Percentiles rank a stretch among this genome's conserved stretches.
phyloP scores from a whole-genome alignment of 1,140 invertebrate species.

The Drosophila ogumai region DNA sequence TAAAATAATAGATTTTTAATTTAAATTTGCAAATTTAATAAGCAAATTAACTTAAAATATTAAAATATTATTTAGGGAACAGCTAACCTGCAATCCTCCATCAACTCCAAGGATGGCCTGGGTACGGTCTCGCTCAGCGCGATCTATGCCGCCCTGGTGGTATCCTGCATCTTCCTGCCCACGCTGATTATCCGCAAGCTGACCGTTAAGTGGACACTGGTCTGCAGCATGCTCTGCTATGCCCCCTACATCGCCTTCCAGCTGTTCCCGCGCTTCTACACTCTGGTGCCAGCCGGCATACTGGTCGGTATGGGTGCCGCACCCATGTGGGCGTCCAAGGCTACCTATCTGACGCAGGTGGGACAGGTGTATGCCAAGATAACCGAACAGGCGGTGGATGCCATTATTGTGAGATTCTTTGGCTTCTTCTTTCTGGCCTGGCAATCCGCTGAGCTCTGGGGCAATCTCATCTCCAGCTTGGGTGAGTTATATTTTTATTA shows the following conservation, averaged over 20 bases:
- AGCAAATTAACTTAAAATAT: background rate
- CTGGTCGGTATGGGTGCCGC: conserved; percentile 95
- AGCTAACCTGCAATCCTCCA: conserved; percentile 94
- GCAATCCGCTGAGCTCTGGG: conserved; percentile 97
- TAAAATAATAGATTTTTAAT: background rate
- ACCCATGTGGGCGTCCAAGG: conserved; percentile 98
- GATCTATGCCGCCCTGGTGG: conserved; percentile 94
- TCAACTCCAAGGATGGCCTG: conserved; percentile 92
- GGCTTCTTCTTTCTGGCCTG: conserved; percentile 99
- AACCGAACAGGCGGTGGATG: conserved; percentile 94
- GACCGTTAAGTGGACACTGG: conserved; percentile 98
- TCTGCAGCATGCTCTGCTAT: conserved; percentile 95
- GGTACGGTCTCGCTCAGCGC: conserved; percentile 94
- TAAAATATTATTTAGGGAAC: conserved; percentile 88
- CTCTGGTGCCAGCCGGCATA: conserved; percentile 96
- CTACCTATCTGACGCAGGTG: conserved; percentile 96
- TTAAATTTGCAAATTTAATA: background rate
- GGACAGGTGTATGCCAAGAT: conserved; percentile 95
- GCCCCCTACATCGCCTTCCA: conserved; percentile 97
- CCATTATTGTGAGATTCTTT: conserved; percentile 97
- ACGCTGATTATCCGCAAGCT: conserved; percentile 94
- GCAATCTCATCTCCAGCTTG: conserved; percentile 97
- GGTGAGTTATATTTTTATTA: conserved; percentile 52
- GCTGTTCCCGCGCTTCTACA: conserved; percentile 95
- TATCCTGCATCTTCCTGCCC: conserved; percentile 97